phyloP scores from a whole-genome alignment of 2,113 vertebrate genomes.

The Hirundichthys speculiger region DNA sequence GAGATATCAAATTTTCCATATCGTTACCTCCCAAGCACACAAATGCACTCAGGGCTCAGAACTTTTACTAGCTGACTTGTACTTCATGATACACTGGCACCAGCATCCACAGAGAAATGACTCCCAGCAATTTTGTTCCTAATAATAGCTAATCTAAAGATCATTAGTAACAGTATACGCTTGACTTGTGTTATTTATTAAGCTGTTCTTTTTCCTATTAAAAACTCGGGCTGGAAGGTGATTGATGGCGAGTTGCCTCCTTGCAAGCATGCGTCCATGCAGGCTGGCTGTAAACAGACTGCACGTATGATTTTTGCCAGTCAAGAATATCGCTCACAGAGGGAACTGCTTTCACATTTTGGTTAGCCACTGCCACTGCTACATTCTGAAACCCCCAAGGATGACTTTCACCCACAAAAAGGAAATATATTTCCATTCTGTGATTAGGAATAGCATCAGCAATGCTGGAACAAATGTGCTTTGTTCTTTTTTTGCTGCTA shows the following conservation, averaged over 20 bases:
- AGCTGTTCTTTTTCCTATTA: slow-evolving; percentile 68
- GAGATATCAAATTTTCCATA: too few relatives aligned
- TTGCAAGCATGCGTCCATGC: slow-evolving; percentile 41
- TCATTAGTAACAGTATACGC: slow-evolving; percentile 73
- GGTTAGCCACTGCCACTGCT: background rate
- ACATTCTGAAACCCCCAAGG: too few relatives aligned
- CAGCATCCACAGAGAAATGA: slow-evolving; percentile 55
- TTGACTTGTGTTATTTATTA: slow-evolving; percentile 75
- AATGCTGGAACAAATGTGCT: too few relatives aligned
- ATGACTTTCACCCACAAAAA: too few relatives aligned
- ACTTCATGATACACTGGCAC: slow-evolving; percentile 43
- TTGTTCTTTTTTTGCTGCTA: too few relatives aligned
- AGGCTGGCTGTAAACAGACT: slow-evolving; percentile 18
- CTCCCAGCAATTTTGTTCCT: slow-evolving; percentile 68
- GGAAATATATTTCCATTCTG: too few relatives aligned
- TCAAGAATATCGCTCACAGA: slow-evolving; percentile 43
- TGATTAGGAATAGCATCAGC: too few relatives aligned
- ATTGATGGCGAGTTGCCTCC: slow-evolving; percentile 60
- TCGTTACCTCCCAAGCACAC: too few relatives aligned
- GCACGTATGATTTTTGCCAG: slow-evolving; percentile 36
- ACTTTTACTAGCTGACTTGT: slow-evolving; percentile 23
- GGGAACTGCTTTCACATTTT: slow-evolving; percentile 59
- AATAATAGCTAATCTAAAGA: slow-evolving; percentile 78
- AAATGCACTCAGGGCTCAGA: background rate
- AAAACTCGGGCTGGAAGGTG: slow-evolving; percentile 56